Percentiles rank a stretch among this genome's conserved stretches.
Conservation (phyloP, 2,113 vertebrate genomes). For the Gallinago media region DNA sequence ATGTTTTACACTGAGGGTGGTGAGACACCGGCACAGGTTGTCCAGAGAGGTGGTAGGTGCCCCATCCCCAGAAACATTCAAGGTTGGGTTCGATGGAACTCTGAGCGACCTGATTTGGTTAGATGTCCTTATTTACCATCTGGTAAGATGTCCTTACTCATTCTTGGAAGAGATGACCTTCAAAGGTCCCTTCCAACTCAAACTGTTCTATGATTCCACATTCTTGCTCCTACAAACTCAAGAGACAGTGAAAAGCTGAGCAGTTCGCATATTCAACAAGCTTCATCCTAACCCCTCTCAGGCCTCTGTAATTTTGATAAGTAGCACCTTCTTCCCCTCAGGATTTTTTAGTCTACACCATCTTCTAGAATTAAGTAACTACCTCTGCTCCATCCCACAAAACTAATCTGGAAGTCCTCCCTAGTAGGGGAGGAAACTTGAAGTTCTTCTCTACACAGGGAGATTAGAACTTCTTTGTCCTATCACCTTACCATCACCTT, state of each 20-base stretch:
- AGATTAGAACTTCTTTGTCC: background rate
- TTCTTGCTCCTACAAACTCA: background rate
- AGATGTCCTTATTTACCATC: background rate
- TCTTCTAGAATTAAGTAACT: background rate
- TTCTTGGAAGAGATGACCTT: background rate
- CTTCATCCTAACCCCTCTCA: background rate
- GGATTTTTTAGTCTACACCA: background rate
- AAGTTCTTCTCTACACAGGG: background rate
- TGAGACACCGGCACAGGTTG: background rate
- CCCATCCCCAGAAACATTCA: background rate
- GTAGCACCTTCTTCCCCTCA: background rate
- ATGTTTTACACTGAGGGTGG: background rate
- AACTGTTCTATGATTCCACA: background rate
- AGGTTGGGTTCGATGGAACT: background rate
- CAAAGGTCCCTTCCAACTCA: background rate
- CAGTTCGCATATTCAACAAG: background rate
- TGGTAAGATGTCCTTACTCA: background rate
- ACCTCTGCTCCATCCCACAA: background rate
- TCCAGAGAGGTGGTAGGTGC: background rate
- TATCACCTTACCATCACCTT: accelerated
- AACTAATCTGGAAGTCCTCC: background rate
- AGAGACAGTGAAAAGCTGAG: background rate
- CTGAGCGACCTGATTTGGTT: background rate
- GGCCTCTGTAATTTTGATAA: background rate
- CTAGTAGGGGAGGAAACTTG: background rate